Percentiles rank a stretch among this genome's conserved stretches.
Conservation (phyloP, 2,113 vertebrate genomes). For the Brienomyrus longianalis region DNA sequence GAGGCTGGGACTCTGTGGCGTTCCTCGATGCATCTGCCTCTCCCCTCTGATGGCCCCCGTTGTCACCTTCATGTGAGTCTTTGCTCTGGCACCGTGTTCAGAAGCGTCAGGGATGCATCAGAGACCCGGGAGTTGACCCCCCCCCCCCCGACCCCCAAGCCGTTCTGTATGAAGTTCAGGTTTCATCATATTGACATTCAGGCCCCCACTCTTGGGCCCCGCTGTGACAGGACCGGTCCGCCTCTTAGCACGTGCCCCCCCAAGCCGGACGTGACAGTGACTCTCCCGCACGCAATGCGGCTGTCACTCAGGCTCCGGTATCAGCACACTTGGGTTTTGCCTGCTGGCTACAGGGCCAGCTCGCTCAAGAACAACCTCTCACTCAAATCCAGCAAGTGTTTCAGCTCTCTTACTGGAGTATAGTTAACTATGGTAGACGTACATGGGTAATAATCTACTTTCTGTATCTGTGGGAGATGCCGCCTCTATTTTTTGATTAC, state of each 20-base stretch:
- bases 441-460: neutral
- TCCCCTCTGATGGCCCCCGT: neutral
- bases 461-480: neutral
- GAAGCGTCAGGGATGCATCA: neutral
- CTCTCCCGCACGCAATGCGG: neutral
- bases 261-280: conserved; percentile 5
- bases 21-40: neutral
- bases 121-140: neutral
- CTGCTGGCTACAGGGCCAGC: too few species aligned
- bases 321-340: neutral
- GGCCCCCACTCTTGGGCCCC: neutral
- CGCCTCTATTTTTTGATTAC: neutral
- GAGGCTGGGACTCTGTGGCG: too few species aligned
- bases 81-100: neutral
- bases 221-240: conserved; percentile 3
- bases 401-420: neutral
- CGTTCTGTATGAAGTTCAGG: neutral
- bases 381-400: neutral
- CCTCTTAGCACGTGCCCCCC: neutral
- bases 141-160: neutral
- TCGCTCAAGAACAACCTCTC: neutral
- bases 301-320: conserved; percentile 10
- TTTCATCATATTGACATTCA: conserved; percentile 3
- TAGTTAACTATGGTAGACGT: neutral
- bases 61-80: neutral